Percentiles rank a stretch among this genome's conserved stretches.
phyloP scores from a whole-genome alignment of 1,140 invertebrate genomes.

The Papilio aristodemus region DNA sequence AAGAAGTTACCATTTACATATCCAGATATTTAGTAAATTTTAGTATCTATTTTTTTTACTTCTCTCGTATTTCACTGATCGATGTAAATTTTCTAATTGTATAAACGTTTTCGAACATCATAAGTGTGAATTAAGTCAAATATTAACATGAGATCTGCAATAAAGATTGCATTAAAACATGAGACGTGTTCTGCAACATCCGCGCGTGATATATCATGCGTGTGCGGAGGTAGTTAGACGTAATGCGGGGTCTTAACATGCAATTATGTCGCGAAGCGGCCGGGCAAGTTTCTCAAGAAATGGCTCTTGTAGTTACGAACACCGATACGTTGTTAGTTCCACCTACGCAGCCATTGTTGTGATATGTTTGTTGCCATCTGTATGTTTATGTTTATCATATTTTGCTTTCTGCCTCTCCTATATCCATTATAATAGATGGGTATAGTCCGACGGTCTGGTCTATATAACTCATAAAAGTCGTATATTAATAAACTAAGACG shows the following conservation, averaged over 20 bases:
- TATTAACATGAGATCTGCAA: conserved; percentile 1
- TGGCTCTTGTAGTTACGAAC: conserved; percentile 7
- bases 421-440: background rate
- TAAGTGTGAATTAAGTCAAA: background rate
- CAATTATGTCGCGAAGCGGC: background rate
- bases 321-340: background rate
- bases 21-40: too few species aligned
- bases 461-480: too few species aligned
- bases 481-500: too few species aligned
- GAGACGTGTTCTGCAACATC: conserved; percentile 9
- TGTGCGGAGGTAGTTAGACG: conserved; percentile 2
- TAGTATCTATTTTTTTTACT: too few species aligned
- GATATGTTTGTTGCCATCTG: background rate
- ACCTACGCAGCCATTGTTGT: background rate
- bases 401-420: background rate
- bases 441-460: too few species aligned
- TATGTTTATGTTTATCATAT: background rate
- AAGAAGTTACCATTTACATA: too few species aligned
- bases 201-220: conserved; percentile 15
- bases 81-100: too few species aligned
- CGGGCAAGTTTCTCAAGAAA: background rate
- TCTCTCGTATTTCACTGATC: too few species aligned
- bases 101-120: too few species aligned
- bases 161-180: conserved; percentile 11
- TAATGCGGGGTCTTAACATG: conserved; percentile 14